Evolutionary conservation across 2,113 vertebrate genomes (phyloP), one percentile per base, ranked within the genome.

Genomic region (Hyperopisus bebe): DNA sequence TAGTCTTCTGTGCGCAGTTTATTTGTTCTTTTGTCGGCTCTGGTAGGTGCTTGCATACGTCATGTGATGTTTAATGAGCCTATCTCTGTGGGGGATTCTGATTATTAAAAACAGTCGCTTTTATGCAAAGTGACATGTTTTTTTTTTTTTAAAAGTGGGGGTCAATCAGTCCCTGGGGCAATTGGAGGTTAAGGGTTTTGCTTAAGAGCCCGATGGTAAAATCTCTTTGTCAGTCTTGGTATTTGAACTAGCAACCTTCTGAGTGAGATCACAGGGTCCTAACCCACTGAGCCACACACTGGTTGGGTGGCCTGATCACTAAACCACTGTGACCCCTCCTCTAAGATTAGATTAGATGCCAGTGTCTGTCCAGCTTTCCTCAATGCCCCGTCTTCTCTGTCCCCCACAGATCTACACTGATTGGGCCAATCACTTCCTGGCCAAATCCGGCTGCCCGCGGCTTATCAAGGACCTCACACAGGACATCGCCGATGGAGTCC

Each of bases 371-470:
- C 85, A 87, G 50, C 15, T 50, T 87, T 88, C 87, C 53, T 88
- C 39, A 88, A 24, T 39, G 27, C 17, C 17, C 3, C 7, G 21
- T 88, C 9, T 91, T 91, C 91, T 10, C 90, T 92, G 91, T 94
- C 50, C 86, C 35, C 5, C 35, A 91, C 95, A 99, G 98, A 99
- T 99, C 95, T 99, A 99, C 95, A 99, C 98, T 48, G 98, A 99
- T 96, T 99, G 98, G 98, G 98, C 98, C 92, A 99, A 99, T 94
- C 98, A 99, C 95, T 99, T 99, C 95, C 96, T 99, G 94, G 97
- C 97, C 91, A 99, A 98, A 96, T 99, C 98, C 13, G 98, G 98
- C 94, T 99, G 99, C 93, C 97, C 95, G 44, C 96, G 98, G 85
- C 96, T 99, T 95, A 99, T 99, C 96, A 98, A 98, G 95, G 98